These are phyloP conservation scores for Leptonema lineaticorne DNA, from an alignment of 1,140 invertebrate species.

Conservation along the genomic window DNA sequence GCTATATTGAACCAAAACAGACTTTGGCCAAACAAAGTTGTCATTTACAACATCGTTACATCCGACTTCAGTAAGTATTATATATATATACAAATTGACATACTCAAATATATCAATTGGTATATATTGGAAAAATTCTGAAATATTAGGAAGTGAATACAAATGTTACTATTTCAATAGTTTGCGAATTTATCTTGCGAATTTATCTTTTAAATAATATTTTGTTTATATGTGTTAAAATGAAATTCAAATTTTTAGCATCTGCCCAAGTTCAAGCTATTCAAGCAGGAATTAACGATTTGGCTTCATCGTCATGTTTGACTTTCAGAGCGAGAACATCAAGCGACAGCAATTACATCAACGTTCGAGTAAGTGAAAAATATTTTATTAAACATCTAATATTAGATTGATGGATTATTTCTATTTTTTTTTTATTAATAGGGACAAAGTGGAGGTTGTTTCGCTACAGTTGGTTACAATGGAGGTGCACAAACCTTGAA, in stretches of 20 bases:
- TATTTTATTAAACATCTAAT: no score
- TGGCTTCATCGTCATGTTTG: background rate
- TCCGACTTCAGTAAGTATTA: conserved; percentile 16
- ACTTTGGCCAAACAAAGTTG: conserved; percentile 63
- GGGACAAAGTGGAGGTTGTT: conserved; percentile 56
- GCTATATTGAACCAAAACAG: conserved; percentile 60
- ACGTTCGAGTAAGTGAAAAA: background rate
- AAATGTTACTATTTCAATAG: no score
- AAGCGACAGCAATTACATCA: background rate
- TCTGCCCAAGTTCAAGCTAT: conserved; percentile 11
- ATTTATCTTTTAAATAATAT: no score
- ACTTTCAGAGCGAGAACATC: conserved; percentile 1
- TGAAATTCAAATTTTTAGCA: background rate
- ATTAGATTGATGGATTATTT: no score
- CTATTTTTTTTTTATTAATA: no score
- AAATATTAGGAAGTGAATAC: no score
- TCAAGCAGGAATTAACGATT: background rate
- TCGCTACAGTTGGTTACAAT: conserved; percentile 55
- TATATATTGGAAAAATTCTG: no score
- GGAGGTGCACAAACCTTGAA: conserved; percentile 55
- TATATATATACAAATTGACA: no score
- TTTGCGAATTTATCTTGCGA: no score
- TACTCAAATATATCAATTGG: no score
- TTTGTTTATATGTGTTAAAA: no score
- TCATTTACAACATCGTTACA: conserved; percentile 61